Percentiles rank a stretch among this genome's conserved stretches.
Conservation (phyloP, 2,888 invertebrate species). For the Coelinius sp. region DNA sequence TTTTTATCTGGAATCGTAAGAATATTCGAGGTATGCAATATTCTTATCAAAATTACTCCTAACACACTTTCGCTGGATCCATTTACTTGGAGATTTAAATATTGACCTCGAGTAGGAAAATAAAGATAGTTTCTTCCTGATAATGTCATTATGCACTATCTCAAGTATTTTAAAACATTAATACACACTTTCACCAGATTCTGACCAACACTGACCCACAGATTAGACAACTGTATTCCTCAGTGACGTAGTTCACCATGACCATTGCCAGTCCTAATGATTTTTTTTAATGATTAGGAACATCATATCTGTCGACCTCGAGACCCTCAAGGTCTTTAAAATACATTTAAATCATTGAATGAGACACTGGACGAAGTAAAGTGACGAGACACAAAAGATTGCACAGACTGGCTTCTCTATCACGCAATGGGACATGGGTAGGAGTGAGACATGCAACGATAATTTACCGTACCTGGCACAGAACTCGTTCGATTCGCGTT, state of each 20-base stretch:
- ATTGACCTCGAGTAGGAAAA: neutral
- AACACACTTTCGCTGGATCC: neutral
- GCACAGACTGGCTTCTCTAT: neutral
- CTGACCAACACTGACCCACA: neutral
- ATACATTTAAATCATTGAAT: neutral
- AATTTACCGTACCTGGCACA: conserved; percentile 12
- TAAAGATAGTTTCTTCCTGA: neutral
- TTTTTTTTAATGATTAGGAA: neutral
- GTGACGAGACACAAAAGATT: conserved; percentile 8
- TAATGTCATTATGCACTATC: neutral
- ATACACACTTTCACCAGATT: neutral
- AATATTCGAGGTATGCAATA: too few species aligned
- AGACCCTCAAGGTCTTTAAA: neutral
- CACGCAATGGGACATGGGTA: neutral
- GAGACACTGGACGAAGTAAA: neutral
- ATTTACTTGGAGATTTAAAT: neutral
- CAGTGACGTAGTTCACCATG: neutral
- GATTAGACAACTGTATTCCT: neutral
- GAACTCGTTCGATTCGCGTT: neutral
- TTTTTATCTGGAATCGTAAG: too few species aligned
- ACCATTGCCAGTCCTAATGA: neutral
- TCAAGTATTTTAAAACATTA: neutral
- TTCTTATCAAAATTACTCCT: too few species aligned
- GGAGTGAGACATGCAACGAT: conserved; percentile 15
- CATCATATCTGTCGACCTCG: neutral